phyloP scores from a whole-genome alignment of 2,797 vertebrate genomes.

The Poeciliopsis gracilis region DNA sequence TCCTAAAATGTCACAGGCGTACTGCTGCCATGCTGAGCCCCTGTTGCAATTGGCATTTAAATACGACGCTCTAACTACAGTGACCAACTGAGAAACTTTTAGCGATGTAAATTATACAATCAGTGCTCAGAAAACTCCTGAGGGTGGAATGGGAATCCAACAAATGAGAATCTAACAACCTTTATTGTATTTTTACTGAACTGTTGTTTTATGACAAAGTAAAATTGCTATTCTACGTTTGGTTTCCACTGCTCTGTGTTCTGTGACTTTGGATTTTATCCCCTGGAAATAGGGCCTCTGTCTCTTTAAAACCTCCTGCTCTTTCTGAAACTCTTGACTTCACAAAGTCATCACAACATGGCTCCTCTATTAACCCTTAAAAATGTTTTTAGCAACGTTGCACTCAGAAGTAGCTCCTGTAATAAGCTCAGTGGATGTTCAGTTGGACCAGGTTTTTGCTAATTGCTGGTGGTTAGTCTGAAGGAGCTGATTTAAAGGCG shows the following conservation, averaged over 20 bases:
- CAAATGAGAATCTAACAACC: not conserved
- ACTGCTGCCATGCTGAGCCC: not conserved
- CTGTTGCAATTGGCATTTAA: not conserved
- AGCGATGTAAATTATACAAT: not conserved
- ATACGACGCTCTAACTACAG: not conserved
- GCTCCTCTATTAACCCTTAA: no score
- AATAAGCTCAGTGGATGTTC: no score
- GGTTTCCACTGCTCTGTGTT: not conserved
- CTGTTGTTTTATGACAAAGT: slow-evolving; percentile 1
- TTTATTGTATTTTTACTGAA: not conserved
- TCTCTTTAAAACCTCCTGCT: no score
- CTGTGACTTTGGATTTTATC: not conserved
- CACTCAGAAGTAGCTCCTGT: no score
- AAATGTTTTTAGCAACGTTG: no score
- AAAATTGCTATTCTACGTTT: not conserved
- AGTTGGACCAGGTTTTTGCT: no score
- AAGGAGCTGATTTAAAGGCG: no score
- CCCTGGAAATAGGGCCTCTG: no score
- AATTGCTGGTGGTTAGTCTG: no score
- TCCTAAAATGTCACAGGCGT: not conserved
- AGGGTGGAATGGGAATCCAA: not conserved
- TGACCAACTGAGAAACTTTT: not conserved
- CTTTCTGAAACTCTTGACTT: no score
- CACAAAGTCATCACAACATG: no score
- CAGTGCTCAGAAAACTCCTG: not conserved